These are phyloP conservation scores for Prunella strophiata DNA, from an alignment of 2,797 vertebrate genomes.

Conservation along the genomic window DNA sequence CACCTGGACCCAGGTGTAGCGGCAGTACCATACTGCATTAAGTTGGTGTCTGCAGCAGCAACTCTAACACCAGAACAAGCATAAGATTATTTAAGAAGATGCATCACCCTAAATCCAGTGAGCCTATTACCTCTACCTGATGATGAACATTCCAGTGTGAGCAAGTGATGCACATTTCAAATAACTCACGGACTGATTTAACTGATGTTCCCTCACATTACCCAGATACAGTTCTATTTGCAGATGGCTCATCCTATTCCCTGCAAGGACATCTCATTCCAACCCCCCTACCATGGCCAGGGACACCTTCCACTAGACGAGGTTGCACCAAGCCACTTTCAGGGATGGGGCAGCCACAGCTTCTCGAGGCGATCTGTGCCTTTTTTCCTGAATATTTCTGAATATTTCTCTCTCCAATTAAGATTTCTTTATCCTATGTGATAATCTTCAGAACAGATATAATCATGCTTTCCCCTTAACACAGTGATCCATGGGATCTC, in stretches of 20 bases:
- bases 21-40: neutral
- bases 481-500: neutral
- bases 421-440: neutral
- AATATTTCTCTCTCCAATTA: neutral
- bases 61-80: neutral
- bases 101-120: neutral
- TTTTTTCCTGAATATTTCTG: neutral
- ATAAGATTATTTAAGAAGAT: neutral
- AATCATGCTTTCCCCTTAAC: neutral
- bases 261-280: neutral
- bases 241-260: neutral
- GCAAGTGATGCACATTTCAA: neutral
- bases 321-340: neutral
- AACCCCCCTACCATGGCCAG: neutral
- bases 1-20: neutral
- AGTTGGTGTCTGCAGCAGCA: neutral
- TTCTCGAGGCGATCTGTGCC: neutral
- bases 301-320: neutral
- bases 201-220: neutral
- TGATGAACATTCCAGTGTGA: neutral
- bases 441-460: neutral
- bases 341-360: neutral
- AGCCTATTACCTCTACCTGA: neutral
- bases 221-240: neutral
- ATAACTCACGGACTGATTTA: neutral